A percentile compares a stretch with the other conserved stretches of the same genome.
Evolutionary conservation across 2,797 vertebrate species (phyloP).

Genomic region (Syngnathus rostellatus): DNA sequence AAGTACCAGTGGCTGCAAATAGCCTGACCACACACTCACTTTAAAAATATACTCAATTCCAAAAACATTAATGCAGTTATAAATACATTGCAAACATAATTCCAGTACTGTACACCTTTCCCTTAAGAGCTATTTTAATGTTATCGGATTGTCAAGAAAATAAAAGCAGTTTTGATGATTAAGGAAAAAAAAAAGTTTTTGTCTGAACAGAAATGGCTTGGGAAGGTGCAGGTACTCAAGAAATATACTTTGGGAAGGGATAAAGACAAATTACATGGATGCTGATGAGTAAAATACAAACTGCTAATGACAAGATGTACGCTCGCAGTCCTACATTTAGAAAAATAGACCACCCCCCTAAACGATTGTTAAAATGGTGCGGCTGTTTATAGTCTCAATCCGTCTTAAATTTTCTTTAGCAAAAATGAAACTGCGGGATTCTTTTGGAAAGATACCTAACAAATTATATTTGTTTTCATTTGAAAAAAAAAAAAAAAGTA

Average conservation of each 20-base stretch:
- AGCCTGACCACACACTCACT: conserved; percentile 20
- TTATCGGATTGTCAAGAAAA: conserved; percentile 31
- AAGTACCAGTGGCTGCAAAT: conserved; percentile 36
- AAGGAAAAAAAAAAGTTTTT: background rate
- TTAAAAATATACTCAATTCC: conserved; percentile 6
- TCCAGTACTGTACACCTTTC: conserved; percentile 43
- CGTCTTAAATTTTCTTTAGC: background rate
- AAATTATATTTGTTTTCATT: background rate
- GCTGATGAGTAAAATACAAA: background rate
- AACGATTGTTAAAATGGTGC: background rate
- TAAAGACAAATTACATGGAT: background rate
- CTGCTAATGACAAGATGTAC: background rate
- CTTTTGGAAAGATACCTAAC: background rate
- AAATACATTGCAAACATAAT: conserved; percentile 49
- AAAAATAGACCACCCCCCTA: background rate
- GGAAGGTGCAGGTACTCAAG: background rate
- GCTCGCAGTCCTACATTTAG: background rate
- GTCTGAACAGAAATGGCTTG: background rate
- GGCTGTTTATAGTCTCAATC: background rate
- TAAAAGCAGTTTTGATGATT: background rate
- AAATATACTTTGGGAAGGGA: background rate
- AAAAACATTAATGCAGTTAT: conserved; percentile 26
- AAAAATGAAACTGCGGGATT: background rate
- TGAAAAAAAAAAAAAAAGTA: background rate
- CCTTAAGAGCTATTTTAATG: conserved; percentile 18